A percentile compares a stretch with the other conserved stretches of the same genome.
phyloP scores from a whole-genome alignment of 2,888 invertebrate genomes.

The Dryococelus australis region DNA sequence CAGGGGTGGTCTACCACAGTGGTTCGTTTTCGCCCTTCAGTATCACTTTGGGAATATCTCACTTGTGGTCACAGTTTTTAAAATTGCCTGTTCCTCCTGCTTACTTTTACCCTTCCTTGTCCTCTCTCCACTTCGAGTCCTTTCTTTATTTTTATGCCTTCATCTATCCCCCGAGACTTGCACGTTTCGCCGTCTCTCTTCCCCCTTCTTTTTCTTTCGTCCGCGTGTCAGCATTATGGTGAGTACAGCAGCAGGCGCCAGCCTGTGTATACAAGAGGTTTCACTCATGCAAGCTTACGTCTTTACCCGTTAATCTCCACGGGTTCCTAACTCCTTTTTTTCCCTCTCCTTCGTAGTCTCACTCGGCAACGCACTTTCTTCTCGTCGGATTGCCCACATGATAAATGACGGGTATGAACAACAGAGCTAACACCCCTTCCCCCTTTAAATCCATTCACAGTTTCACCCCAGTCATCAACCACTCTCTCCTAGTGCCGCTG shows the following conservation, averaged over 20 bases:
- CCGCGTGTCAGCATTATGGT: background rate
- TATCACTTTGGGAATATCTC: background rate
- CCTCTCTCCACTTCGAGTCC: background rate
- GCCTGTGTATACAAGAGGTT: slow-evolving; percentile 9
- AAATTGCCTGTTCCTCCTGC: background rate
- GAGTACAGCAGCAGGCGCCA: background rate
- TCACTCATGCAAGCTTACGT: slow-evolving; percentile 16
- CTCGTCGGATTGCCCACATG: background rate
- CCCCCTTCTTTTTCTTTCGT: background rate
- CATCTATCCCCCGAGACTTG: background rate
- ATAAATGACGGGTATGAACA: background rate
- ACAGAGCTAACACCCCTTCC: background rate
- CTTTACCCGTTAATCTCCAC: background rate
- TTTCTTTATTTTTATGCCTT: background rate
- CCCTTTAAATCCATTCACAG: too few species aligned
- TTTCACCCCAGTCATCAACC: too few species aligned
- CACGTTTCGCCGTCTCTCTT: background rate
- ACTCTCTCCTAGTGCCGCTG: too few species aligned
- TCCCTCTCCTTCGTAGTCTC: background rate
- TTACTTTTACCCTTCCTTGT: background rate
- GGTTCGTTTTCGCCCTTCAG: background rate
- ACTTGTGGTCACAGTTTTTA: background rate
- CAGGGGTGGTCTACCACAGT: too few species aligned
- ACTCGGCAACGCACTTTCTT: background rate
- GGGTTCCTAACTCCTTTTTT: background rate